Base-by-base conservation (phyloP, 2,797 vertebrate genomes). In the Poeciliopsis presidionis region DNA sequence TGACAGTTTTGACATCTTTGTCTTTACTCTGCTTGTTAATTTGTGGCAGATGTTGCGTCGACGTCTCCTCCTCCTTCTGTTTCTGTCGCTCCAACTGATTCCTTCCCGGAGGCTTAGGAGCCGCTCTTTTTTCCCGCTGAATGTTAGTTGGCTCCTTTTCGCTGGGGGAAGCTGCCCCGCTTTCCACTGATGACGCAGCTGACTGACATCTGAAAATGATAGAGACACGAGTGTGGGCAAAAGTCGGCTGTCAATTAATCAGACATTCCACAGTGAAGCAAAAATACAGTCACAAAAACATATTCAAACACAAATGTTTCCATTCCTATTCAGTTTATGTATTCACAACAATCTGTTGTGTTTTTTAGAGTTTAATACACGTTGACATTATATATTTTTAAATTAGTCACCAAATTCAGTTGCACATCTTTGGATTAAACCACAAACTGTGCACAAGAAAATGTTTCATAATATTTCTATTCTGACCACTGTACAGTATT, bases 51-150 rank as follows among this genome's bases (percentile, higher is more conserved):
- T 51, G 74, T 45, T 0, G 74, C 5, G 39, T 22, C 13, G 79
- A 39, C 30, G 11, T 78, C 3, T 86, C 81, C 71, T 63, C 72
- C 71, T 88, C 87, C 28, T 12, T 5, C 41, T 65, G 86, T 67
- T 39, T 69, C 13, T 1, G 72, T 11, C 67, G 74, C 73, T 75
- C 79, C 4, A 77, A 39, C 75, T 45, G 59, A 72, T 25, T 87
- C 51, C 63, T 83, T 87, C 82, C 82, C 12, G 95, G 94, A 70
- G 94, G 93, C 76, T 63, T 88, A 77, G 94, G 95, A 79, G 95
- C 94, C 0, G 28, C 82, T 11, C 89, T 87, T 72, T 90, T 94
- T 73, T 93, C 92, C 53, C 46, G 79, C 59, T 88, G 92, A 43
- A 79, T 4, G 30, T 53, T 36, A 69, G 63, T 43, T 5, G 36